Base-by-base conservation (phyloP, 1,140 invertebrate species). In the Teleopsis dalmanni region DNA sequence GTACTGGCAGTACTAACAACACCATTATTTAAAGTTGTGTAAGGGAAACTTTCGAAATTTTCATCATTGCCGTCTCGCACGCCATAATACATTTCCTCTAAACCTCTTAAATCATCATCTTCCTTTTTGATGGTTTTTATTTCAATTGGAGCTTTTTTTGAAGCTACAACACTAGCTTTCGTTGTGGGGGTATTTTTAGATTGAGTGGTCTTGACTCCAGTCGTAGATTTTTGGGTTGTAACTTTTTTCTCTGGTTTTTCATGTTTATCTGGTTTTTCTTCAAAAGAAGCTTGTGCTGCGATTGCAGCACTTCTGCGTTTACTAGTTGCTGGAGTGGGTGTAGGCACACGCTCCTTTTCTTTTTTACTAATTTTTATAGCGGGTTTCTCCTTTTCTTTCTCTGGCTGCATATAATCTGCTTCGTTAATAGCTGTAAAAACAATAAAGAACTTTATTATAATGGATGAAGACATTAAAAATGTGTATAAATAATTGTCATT, bases 11-110 rank as follows among this genome's bases (percentile, higher is more conserved):
- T 34, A 42, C 44, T 36, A 14, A 50, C 6, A 5, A 19, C 11
- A 16, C 16, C 25, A 9, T 37, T 27, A 9, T 11, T 19, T 2
- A 22, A 35, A 59, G 3, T 56, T 34, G 10, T 62, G 49, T 58
- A 65, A 5, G 65, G 62, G 6, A 68, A 68, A 21, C 51, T 45
- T 47, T 68, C 62, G 29, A 55, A 62, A 48, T 58, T 62, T 29
- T 61, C 53, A 16, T 67, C 65, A 0, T 51, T 46, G 11, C 64
- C 65, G 54, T 67, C 58, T 34, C 62, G 54, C 11, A 67, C 55
- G 33, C 65, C 65, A 41, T 69, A 69, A 31, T 69, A 69, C 2
- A 69, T 54, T 47, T 69, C 65, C 38, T 69, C 65, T 26, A 69
- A 38, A 4, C 65, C 65, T 41, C 55, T 65, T 3, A 68, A 50